phyloP scores from a whole-genome alignment of 2,888 invertebrate species.

The Matsumyia berberina region DNA sequence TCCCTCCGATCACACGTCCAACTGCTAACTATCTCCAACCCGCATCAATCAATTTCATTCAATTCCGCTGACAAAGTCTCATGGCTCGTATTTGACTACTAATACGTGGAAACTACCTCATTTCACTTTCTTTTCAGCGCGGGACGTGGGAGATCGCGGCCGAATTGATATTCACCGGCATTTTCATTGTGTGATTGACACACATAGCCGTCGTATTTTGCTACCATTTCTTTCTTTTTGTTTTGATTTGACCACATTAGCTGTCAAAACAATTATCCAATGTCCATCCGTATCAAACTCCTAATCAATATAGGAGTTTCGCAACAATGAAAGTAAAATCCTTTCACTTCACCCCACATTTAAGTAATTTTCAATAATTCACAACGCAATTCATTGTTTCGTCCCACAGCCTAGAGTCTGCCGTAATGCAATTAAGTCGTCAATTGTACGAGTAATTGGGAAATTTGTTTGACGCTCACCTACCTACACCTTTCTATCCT shows the following conservation, averaged over 20 bases:
- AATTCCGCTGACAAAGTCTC: not conserved
- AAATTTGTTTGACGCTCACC: conserved; percentile 54
- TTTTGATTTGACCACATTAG: not conserved
- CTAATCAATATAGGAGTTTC: conserved; percentile 6
- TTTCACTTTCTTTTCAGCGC: conserved; percentile 55
- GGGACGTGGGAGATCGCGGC: conserved; percentile 33
- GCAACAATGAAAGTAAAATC: conserved; percentile 35
- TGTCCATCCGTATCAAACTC: not conserved
- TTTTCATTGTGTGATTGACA: conserved; percentile 57
- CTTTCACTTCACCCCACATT: conserved; percentile 41
- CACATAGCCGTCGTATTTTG: conserved; percentile 33
- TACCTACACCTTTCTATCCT: conserved; percentile 61
- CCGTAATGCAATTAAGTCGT: conserved; percentile 58
- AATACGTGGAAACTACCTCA: conserved; percentile 25
- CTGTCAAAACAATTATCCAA: not conserved
- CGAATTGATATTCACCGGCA: conserved; percentile 28
- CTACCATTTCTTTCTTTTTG: conserved; percentile 10
- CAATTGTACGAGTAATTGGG: conserved; percentile 52
- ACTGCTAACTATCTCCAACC: conserved; percentile 23
- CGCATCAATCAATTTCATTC: conserved; percentile 42
- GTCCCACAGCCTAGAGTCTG: not conserved
- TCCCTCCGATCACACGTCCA: conserved; percentile 28
- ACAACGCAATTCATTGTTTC: conserved; percentile 16
- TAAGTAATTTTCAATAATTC: conserved; percentile 25
- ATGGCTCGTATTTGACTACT: conserved; percentile 35